Percentiles rank a stretch among this genome's conserved stretches.
Conservation (phyloP, 2,797 vertebrate genomes). For the Catamblyrhynchus diadema region DNA sequence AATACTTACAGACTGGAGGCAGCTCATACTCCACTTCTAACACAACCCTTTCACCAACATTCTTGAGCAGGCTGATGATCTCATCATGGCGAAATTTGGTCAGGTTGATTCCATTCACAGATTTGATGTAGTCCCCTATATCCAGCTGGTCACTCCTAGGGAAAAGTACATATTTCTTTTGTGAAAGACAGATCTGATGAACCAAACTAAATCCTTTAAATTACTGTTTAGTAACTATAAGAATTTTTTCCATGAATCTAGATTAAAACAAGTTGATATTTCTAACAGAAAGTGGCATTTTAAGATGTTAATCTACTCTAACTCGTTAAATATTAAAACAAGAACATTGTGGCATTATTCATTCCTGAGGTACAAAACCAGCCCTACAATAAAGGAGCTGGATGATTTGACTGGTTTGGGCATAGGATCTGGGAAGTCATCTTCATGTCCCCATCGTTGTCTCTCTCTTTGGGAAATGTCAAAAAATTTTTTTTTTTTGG, state of each 20-base stretch:
- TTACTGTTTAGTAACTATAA: neutral
- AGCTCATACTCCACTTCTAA: constrained; percentile 96
- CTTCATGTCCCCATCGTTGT: neutral
- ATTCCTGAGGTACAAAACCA: neutral
- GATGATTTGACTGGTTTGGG: neutral
- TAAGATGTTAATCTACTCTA: neutral
- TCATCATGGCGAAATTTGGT: constrained; percentile 96
- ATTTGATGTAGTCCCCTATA: constrained; percentile 94
- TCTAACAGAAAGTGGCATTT: neutral
- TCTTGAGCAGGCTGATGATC: constrained; percentile 97
- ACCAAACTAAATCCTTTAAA: neutral
- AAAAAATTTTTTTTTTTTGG: neutral
- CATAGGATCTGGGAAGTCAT: neutral
- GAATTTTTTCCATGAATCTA: neutral
- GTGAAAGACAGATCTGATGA: neutral
- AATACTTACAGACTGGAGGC: constrained; percentile 89
- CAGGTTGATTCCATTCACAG: constrained; percentile 96
- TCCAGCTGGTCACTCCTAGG: constrained; percentile 95
- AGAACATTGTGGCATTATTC: neutral
- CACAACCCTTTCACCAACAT: constrained; percentile 92
- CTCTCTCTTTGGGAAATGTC: neutral
- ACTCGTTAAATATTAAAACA: neutral
- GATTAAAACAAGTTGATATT: neutral
- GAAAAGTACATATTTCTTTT: neutral
- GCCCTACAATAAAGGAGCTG: neutral